Evolutionary conservation across 2,797 vertebrate species (phyloP), one percentile per base, ranked within the genome.

Genomic region (Arnoldichthys spilopterus): DNA sequence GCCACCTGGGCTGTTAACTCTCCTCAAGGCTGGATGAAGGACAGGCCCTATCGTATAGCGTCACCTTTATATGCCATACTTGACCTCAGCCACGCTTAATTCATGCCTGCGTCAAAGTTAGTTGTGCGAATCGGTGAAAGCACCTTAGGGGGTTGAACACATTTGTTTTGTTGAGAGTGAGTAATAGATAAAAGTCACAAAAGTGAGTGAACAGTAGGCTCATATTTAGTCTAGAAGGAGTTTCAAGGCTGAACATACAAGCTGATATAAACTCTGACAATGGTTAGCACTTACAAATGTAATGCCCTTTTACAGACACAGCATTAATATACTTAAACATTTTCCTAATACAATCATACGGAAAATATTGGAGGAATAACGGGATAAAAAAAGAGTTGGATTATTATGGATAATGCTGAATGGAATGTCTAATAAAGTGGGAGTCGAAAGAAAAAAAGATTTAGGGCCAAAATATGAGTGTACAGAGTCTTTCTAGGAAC

Each of bases 11-110:
- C 43, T 67, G 32, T 26, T 67, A 67, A 16, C 53, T 58, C 56
- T 61, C 22, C 11, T 73, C 24, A 71, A 59, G 54, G 32, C 32
- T 54, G 71, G 20, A 16, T 59, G 40, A 79, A 66, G 74, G 51
- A 40, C 70, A 71, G 28, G 7, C 15, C 56, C n/a, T 49, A 30
- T 59, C 64, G 2, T 6, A 9, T 28, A 34, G 45, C n/a, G 2
- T 1, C 2, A 1, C 67, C 3, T 70, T 70, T 32, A 49, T 4
- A 1, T 16, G 12, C 26, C 56, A 7, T 6, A 45, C 22, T 45
- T 22, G 11, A 67, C 24, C 24, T 28, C 26, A 51, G 34, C 59
- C 20, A 2, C 59, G 11, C 59, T 20, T 62, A 59, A 59, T 59
- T 24, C 15, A 6, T 15, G 26, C 26, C 18, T 18, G 0, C 1